Evolutionary conservation across 2,888 invertebrate species (phyloP).

Genomic region (Trileptium ribeirensis): DNA sequence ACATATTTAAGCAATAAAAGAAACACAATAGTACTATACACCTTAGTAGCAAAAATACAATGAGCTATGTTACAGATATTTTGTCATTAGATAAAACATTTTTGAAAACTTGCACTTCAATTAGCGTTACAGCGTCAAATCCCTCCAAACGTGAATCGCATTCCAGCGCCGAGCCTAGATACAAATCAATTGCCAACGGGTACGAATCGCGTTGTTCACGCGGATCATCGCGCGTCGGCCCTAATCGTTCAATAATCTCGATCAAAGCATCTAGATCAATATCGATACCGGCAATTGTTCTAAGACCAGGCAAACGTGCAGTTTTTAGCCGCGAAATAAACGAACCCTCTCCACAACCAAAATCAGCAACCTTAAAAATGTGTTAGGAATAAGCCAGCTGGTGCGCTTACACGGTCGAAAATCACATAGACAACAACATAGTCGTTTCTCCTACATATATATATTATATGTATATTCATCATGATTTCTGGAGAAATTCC

Average conservation of each 20-base stretch:
- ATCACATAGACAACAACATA: too few species aligned
- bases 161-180: neutral
- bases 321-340: neutral
- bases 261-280: neutral
- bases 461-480: too few species aligned
- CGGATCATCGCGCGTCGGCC: neutral
- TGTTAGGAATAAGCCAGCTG: too few species aligned
- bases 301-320: neutral
- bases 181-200: neutral
- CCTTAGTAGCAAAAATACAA: too few species aligned
- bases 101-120: neutral
- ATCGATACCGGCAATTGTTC: neutral
- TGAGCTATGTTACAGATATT: too few species aligned
- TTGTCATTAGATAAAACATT: too few species aligned
- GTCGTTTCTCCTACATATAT: too few species aligned
- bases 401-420: too few species aligned
- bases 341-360: neutral
- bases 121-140: neutral
- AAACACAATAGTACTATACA: too few species aligned
- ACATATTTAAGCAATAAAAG: too few species aligned
- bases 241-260: neutral
- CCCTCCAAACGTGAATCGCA: neutral
- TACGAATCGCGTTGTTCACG: neutral
- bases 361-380: neutral
- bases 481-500: too few species aligned